Conservation (phyloP, 2,888 invertebrate species). For the Coremacera marginata region DNA sequence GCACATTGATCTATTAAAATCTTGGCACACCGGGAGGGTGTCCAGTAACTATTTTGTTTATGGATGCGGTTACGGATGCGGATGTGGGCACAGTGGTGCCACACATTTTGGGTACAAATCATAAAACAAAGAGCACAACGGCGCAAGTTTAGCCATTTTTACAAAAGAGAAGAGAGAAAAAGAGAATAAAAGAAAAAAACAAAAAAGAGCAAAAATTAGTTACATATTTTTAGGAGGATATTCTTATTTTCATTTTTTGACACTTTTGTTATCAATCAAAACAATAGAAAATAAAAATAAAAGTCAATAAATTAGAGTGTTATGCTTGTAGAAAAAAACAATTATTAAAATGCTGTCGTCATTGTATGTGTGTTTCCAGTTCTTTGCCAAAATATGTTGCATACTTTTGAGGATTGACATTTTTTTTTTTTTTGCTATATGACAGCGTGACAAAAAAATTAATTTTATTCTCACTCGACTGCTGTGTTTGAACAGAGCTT, state of each 20-base stretch:
- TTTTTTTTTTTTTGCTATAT: too few relatives aligned
- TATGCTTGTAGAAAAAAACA: not conserved
- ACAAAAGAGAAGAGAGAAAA: conserved; percentile 57
- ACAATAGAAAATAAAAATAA: not conserved
- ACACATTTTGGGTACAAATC: conserved; percentile 26
- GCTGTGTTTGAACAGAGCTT: too few relatives aligned
- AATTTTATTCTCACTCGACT: too few relatives aligned
- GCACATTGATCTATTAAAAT: conserved; percentile 99
- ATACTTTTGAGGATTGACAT: not conserved
- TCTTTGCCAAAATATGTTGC: not conserved
- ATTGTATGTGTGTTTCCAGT: not conserved
- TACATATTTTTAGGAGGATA: conserved; percentile 42
- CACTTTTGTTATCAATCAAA: not conserved
- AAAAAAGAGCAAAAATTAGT: conserved; percentile 66
- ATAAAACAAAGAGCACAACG: conserved; percentile 19
- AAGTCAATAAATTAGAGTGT: not conserved
- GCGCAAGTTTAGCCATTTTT: conserved; percentile 8
- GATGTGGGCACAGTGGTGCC: conserved; percentile 45
- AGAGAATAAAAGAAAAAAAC: conserved; percentile 61
- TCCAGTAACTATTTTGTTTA: conserved; percentile 89
- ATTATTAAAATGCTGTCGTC: not conserved
- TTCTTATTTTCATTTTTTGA: conserved; percentile 3
- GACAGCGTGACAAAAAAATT: too few relatives aligned
- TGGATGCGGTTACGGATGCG: conserved; percentile 47
- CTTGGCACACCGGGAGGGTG: conserved; percentile 99